Evolutionary conservation across 1,140 invertebrate species (phyloP).

Genomic region (Drosophila azteca): DNA sequence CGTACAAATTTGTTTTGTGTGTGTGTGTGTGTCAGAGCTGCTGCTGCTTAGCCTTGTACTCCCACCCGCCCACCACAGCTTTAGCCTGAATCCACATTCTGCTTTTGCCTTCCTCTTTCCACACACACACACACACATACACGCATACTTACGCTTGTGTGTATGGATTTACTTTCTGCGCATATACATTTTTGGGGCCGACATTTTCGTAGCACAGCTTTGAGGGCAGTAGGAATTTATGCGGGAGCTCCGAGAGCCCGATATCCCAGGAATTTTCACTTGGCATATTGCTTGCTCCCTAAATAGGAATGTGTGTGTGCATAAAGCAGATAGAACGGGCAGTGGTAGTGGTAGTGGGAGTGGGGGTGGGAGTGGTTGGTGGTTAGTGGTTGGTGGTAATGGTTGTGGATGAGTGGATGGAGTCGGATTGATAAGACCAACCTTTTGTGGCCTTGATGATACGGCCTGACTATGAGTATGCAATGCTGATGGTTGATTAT

Average conservation of each 20-base stretch:
- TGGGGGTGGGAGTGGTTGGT: no score
- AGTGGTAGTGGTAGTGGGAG: no score
- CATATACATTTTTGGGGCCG: slow-evolving; percentile 27
- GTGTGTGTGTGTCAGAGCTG: slow-evolving; percentile 44
- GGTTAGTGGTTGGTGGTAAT: no score
- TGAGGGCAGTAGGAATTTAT: slow-evolving; percentile 44
- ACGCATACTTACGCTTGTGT: neutral
- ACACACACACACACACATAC: slow-evolving; percentile 13
- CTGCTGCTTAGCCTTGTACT: slow-evolving; percentile 73
- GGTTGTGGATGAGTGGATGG: no score
- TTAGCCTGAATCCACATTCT: no score
- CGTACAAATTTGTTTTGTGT: slow-evolving; percentile 42
- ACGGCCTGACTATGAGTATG: neutral
- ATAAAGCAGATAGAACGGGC: no score
- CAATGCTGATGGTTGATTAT: slow-evolving; percentile 10
- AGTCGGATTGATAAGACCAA: no score
- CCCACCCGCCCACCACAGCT: slow-evolving; percentile 1
- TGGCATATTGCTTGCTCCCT: slow-evolving; percentile 49
- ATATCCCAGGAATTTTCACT: slow-evolving; percentile 42
- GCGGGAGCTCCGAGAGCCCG: slow-evolving; percentile 24
- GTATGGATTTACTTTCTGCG: slow-evolving; percentile 29
- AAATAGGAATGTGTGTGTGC: slow-evolving; percentile 2
- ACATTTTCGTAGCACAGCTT: slow-evolving; percentile 65
- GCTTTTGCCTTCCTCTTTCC: slow-evolving; percentile 31
- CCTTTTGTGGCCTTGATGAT: slow-evolving; percentile 46